Conservation (phyloP, 2,888 invertebrate genomes). For the Ashinkailepas kermadecensis region DNA sequence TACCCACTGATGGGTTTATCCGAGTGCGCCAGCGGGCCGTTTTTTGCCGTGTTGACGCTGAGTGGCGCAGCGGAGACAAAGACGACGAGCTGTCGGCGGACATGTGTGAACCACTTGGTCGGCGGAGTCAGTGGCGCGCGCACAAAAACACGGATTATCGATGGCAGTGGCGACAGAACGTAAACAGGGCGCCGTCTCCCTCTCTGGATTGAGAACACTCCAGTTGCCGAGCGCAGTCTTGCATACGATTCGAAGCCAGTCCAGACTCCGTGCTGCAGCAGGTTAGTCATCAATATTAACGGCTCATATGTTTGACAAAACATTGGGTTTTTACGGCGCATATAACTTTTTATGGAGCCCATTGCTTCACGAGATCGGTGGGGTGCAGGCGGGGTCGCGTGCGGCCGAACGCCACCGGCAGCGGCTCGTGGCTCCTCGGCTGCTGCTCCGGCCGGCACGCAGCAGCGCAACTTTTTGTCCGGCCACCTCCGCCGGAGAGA, state of each 20-base stretch:
- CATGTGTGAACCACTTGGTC: neutral
- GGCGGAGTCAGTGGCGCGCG: neutral
- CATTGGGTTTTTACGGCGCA: constrained; percentile 13
- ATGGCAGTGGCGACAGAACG: too few relatives aligned
- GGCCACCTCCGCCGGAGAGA: neutral
- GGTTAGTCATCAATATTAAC: constrained; percentile 3
- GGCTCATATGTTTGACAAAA: constrained; percentile 18
- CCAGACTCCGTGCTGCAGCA: neutral
- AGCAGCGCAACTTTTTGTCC: neutral
- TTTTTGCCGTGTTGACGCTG: constrained; percentile 3
- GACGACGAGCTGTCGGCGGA: neutral
- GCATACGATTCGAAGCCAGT: neutral
- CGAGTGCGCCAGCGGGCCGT: neutral
- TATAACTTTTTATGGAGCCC: neutral
- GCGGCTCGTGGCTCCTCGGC: neutral
- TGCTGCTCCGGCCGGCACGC: constrained; percentile 6
- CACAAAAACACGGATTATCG: neutral
- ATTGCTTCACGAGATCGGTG: neutral
- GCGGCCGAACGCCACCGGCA: neutral
- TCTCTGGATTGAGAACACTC: too few relatives aligned
- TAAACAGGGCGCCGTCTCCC: too few relatives aligned
- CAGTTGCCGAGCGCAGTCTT: too few relatives aligned
- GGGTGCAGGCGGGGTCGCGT: neutral
- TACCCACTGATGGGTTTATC: constrained; percentile 14
- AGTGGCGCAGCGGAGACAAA: constrained; percentile 19